A percentile compares a stretch with the other conserved stretches of the same genome.
These are phyloP conservation scores for Torymus texanus DNA, from an alignment of 2,888 invertebrate genomes.

Conservation along the genomic window DNA sequence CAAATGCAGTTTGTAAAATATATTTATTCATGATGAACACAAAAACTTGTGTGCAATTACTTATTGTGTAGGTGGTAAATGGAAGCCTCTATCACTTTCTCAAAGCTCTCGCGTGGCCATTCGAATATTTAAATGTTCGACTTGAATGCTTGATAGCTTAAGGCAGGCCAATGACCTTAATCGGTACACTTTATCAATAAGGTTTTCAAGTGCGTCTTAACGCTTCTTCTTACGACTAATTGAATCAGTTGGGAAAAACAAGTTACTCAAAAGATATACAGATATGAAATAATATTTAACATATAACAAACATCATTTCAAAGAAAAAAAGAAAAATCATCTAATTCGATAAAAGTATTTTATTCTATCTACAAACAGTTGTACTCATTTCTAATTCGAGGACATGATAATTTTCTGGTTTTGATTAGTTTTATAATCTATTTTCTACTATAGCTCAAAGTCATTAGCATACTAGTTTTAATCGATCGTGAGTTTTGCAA, in stretches of 20 bases:
- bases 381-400: too few species aligned
- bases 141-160: constrained; percentile 16
- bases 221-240: neutral
- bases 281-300: too few species aligned
- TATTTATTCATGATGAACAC: constrained; percentile 3
- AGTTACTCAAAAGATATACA: neutral
- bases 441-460: too few species aligned
- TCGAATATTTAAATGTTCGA: constrained; percentile 24
- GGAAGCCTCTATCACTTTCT: constrained; percentile 16
- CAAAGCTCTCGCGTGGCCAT: constrained; percentile 11
- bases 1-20: neutral
- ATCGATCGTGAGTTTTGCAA: too few species aligned
- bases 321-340: too few species aligned
- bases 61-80: constrained; percentile 11
- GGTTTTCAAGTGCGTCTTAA: constrained; percentile 17
- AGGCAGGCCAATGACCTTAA: constrained; percentile 36
- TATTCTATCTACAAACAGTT: too few species aligned
- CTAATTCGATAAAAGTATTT: too few species aligned
- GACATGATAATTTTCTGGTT: too few species aligned
- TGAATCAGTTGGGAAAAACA: constrained; percentile 14
- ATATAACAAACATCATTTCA: too few species aligned
- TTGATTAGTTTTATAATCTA: too few species aligned
- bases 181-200: constrained; percentile 32
- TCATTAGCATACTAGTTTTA: too few species aligned
- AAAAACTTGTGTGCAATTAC: neutral